Conservation (phyloP, 1,140 invertebrate species). For the Aporrectodea caliginosa region DNA sequence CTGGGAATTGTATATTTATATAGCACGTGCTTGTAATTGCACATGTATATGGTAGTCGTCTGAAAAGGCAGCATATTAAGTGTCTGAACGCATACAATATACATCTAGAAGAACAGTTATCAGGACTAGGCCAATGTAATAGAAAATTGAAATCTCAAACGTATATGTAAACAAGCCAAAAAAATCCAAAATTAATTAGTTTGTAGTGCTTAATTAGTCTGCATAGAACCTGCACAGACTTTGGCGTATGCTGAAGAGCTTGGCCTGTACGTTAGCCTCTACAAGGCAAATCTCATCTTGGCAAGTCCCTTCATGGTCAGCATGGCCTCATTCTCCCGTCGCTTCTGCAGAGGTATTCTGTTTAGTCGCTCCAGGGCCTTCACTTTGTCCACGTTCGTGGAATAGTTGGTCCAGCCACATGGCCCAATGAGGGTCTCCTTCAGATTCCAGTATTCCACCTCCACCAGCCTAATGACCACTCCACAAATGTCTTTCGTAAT, state of each 20-base stretch:
- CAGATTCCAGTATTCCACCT: background rate
- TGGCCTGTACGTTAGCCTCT: background rate
- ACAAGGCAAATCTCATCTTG: background rate
- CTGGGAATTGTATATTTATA: no score
- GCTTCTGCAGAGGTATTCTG: background rate
- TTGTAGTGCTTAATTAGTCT: background rate
- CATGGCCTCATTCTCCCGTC: background rate
- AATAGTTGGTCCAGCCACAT: background rate
- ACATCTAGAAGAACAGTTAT: no score
- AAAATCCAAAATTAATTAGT: background rate
- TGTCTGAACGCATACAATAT: no score
- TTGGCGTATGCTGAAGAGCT: background rate
- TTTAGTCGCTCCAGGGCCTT: background rate
- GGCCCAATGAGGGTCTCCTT: background rate
- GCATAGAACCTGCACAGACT: background rate
- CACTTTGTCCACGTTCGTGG: background rate
- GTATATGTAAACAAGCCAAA: background rate
- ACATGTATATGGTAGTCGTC: no score
- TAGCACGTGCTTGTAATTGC: no score
- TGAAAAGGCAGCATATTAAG: no score
- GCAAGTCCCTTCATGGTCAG: background rate
- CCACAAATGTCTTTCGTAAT: no score
- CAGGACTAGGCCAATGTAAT: background rate
- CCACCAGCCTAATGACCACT: no score
- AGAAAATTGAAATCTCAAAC: no score